Percentiles rank a stretch among this genome's conserved stretches.
Conservation (phyloP, 2,113 vertebrate species). For the Prinia subflava region DNA sequence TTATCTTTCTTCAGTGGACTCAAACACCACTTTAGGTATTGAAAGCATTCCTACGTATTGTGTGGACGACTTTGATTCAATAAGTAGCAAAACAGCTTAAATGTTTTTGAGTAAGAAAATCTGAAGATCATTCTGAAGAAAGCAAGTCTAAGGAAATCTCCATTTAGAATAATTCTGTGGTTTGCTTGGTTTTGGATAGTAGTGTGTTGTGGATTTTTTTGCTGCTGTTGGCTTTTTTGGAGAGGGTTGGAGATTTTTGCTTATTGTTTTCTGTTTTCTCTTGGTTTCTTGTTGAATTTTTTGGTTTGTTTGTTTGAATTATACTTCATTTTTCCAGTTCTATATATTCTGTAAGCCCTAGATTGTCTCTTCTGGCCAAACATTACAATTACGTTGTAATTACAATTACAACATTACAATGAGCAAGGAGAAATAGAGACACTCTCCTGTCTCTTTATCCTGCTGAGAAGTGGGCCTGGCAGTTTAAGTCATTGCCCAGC, state of each 20-base stretch:
- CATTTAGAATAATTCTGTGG: background rate
- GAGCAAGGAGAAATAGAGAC: background rate
- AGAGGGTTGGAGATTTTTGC: accelerated
- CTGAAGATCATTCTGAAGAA: background rate
- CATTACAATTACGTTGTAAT: too few species aligned
- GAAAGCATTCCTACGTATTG: background rate
- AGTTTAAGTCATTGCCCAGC: background rate
- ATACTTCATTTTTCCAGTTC: background rate
- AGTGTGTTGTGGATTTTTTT: background rate
- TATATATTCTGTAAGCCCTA: background rate
- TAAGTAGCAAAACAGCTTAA: background rate
- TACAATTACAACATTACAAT: background rate
- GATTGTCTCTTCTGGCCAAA: background rate
- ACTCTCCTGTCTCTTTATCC: background rate
- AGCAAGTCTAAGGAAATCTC: background rate
- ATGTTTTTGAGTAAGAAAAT: background rate
- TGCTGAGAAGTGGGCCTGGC: background rate
- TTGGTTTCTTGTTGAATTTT: background rate
- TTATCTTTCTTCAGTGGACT: background rate
- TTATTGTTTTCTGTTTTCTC: background rate
- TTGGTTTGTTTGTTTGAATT: too few species aligned
- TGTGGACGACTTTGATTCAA: background rate
- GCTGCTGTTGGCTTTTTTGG: background rate
- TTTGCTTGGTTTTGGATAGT: background rate
- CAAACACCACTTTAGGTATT: background rate